Conservation (phyloP, 2,797 vertebrate species). For the Myioborus melanocephalus region DNA sequence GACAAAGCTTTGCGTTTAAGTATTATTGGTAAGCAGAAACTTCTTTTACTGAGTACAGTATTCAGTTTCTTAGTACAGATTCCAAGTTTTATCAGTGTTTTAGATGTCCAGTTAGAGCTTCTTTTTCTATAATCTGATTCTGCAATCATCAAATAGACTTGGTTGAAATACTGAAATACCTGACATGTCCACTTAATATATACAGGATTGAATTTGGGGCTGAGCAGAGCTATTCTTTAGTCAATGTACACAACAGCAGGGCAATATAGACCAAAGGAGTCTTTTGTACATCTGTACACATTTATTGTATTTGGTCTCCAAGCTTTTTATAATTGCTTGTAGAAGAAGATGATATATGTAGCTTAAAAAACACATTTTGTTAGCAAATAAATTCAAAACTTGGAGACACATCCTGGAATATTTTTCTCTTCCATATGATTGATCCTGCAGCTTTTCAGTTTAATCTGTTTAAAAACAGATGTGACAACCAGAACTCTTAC, state of each 20-base stretch:
- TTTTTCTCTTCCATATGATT: not conserved
- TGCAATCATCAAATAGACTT: not conserved
- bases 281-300: not conserved
- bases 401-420: not conserved
- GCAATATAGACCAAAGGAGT: not conserved
- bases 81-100: not conserved
- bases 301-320: not conserved
- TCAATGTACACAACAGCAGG: not conserved
- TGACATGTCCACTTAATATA: not conserved
- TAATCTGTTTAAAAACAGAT: not conserved
- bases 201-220: not conserved
- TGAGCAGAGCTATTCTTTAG: not conserved
- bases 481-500: not conserved
- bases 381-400: not conserved
- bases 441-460: not conserved
- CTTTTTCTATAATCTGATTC: not conserved
- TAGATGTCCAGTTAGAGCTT: not conserved
- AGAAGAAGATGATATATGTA: not conserved
- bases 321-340: not conserved
- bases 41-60: not conserved
- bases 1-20: slow-evolving; percentile 89
- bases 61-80: not conserved
- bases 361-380: not conserved
- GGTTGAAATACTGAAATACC: not conserved
- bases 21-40: slow-evolving; percentile 78